These are phyloP conservation scores for Acanthisitta chloris DNA, from an alignment of 2,113 vertebrate genomes.

Conservation along the genomic window DNA sequence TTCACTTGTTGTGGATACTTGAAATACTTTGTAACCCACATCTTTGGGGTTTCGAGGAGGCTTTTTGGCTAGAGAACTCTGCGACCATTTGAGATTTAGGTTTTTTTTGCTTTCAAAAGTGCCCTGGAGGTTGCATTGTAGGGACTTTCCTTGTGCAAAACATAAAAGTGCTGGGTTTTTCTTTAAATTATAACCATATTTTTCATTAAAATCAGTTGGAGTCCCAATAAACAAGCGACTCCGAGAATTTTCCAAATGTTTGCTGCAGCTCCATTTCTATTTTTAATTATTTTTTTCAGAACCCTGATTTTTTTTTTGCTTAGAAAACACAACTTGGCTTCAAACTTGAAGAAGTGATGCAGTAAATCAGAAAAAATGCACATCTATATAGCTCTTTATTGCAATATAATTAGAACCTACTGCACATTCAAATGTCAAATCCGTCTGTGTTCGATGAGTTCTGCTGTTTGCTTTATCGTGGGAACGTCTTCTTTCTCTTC, in stretches of 20 bases:
- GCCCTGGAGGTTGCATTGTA: slow-evolving; percentile 63
- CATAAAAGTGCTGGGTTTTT: slow-evolving; percentile 65
- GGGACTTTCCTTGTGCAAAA: slow-evolving; percentile 68
- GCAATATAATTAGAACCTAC: slow-evolving; percentile 46
- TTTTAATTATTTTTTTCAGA: slow-evolving; percentile 66
- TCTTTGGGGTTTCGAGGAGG: slow-evolving; percentile 66
- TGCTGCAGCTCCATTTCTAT: slow-evolving; percentile 51
- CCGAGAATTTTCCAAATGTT: slow-evolving; percentile 49
- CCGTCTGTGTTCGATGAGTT: not conserved
- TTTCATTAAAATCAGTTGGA: slow-evolving; percentile 72
- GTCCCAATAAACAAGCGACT: slow-evolving; percentile 69
- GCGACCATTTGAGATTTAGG: slow-evolving; percentile 30
- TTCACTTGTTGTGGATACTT: slow-evolving; percentile 76
- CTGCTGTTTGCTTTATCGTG: not conserved
- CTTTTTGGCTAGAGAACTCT: slow-evolving; percentile 31
- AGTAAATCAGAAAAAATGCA: slow-evolving; percentile 35
- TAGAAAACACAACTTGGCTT: not conserved
- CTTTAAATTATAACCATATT: slow-evolving; percentile 77
- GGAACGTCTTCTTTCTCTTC: not conserved
- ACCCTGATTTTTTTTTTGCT: too few species aligned
- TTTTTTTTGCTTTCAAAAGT: slow-evolving; percentile 10
- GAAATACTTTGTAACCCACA: slow-evolving; percentile 71
- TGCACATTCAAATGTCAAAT: not conserved
- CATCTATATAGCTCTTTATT: slow-evolving; percentile 27
- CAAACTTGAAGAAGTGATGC: slow-evolving; percentile 15